These are phyloP conservation scores for Phortica okadai DNA, from an alignment of 2,888 invertebrate genomes.

Conservation along the genomic window DNA sequence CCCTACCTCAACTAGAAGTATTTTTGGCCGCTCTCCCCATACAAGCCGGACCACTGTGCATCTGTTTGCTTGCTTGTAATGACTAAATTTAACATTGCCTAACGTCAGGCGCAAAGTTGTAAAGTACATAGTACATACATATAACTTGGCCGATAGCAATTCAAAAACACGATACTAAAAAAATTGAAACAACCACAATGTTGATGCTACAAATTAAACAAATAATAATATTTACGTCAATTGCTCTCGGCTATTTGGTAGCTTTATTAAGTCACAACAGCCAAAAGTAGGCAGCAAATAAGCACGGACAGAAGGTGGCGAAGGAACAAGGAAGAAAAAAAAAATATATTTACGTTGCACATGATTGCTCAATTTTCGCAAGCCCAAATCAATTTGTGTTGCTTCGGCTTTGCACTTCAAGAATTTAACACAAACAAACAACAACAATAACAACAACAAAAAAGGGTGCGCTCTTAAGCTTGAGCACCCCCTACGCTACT, in stretches of 20 bases:
- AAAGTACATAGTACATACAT: neutral
- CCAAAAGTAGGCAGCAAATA: constrained; percentile 46
- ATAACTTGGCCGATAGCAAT: neutral
- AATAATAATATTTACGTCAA: constrained; percentile 62
- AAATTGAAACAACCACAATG: constrained; percentile 8
- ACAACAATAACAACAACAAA: neutral
- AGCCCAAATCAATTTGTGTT: constrained; percentile 51
- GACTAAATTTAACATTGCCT: neutral
- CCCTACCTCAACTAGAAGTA: too few species aligned
- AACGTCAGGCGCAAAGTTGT: neutral
- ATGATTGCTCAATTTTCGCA: constrained; percentile 1
- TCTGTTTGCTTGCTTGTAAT: neutral
- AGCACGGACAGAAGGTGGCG: constrained; percentile 27
- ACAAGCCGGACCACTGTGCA: too few species aligned
- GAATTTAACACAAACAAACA: constrained; percentile 27
- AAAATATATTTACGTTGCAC: neutral
- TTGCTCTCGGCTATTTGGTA: neutral
- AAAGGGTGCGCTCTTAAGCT: neutral
- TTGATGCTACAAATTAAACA: constrained; percentile 54
- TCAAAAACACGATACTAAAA: neutral
- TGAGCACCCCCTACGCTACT: neutral
- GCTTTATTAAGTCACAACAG: constrained; percentile 41
- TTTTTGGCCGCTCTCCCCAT: too few species aligned
- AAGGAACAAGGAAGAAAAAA: constrained; percentile 33
- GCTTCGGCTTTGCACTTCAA: constrained; percentile 29